These are phyloP conservation scores for Diaperis boleti DNA, from an alignment of 2,888 invertebrate genomes.

Conservation along the genomic window DNA sequence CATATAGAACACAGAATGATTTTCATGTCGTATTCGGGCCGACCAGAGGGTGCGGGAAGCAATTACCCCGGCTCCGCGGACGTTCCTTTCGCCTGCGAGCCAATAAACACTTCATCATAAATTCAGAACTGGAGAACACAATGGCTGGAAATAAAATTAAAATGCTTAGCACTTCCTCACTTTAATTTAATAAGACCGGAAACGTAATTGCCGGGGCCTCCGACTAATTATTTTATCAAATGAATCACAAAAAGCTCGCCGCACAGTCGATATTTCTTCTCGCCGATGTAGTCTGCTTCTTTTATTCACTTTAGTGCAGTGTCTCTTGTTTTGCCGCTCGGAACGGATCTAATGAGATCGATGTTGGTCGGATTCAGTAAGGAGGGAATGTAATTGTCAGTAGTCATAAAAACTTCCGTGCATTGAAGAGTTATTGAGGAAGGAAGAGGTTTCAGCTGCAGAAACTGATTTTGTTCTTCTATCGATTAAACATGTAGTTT, in stretches of 20 bases:
- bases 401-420: too few species aligned
- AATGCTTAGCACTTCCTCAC: conserved; percentile 63
- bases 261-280: conserved; percentile 49
- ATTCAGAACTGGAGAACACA: conserved; percentile 55
- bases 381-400: too few species aligned
- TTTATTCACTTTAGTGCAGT: neutral
- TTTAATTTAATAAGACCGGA: conserved; percentile 64
- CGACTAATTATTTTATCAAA: conserved; percentile 63
- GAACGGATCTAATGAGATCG: too few species aligned
- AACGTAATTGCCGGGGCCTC: conserved; percentile 61
- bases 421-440: too few species aligned
- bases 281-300: conserved; percentile 8
- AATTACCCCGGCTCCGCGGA: conserved; percentile 33
- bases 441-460: too few species aligned
- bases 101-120: conserved; percentile 57
- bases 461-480: too few species aligned
- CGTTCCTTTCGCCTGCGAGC: conserved; percentile 42
- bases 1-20: conserved; percentile 27
- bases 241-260: conserved; percentile 58
- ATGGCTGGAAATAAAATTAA: conserved; percentile 62
- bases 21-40: conserved; percentile 36
- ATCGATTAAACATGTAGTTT: too few species aligned
- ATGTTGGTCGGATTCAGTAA: too few species aligned
- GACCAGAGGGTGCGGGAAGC: conserved; percentile 28
- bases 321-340: conserved; percentile 1